A percentile compares a stretch with the other conserved stretches of the same genome.
phyloP scores from a whole-genome alignment of 1,140 invertebrate genomes.

The Drosophila mauritiana region DNA sequence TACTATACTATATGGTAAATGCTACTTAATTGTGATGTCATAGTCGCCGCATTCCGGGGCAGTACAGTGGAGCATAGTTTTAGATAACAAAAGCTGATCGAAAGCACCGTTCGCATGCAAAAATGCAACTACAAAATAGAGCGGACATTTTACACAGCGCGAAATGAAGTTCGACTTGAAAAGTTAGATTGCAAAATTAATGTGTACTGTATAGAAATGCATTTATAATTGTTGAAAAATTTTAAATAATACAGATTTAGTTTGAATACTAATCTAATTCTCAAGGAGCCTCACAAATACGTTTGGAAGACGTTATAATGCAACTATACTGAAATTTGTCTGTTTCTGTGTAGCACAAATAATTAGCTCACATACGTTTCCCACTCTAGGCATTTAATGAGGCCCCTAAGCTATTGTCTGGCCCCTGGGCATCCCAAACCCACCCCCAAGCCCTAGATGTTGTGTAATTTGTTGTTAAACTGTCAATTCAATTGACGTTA shows the following conservation, averaged over 20 bases:
- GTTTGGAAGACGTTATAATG: neutral
- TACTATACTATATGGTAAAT: neutral
- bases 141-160: neutral
- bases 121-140: constrained; percentile 30
- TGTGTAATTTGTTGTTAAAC: constrained; percentile 75
- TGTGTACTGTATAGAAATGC: too few relatives aligned
- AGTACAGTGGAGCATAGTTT: constrained; percentile 14
- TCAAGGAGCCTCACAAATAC: neutral
- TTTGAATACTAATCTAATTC: too few relatives aligned
- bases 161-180: neutral
- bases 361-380: constrained; percentile 75
- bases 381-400: constrained; percentile 70
- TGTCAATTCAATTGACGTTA: constrained; percentile 80
- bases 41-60: constrained; percentile 7
- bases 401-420: constrained; percentile 37
- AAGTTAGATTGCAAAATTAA: too few relatives aligned
- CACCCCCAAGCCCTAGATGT: constrained; percentile 10
- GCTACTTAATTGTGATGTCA: constrained; percentile 36
- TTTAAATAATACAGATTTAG: too few relatives aligned
- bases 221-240: too few relatives aligned
- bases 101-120: constrained; percentile 22
- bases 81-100: constrained; percentile 5
- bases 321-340: neutral
- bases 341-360: constrained; percentile 29
- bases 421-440: constrained; percentile 5